Percentiles rank a stretch among this genome's conserved stretches.
Evolutionary conservation across 1,140 invertebrate genomes (phyloP).

Genomic region (Nylanderia fulva): DNA sequence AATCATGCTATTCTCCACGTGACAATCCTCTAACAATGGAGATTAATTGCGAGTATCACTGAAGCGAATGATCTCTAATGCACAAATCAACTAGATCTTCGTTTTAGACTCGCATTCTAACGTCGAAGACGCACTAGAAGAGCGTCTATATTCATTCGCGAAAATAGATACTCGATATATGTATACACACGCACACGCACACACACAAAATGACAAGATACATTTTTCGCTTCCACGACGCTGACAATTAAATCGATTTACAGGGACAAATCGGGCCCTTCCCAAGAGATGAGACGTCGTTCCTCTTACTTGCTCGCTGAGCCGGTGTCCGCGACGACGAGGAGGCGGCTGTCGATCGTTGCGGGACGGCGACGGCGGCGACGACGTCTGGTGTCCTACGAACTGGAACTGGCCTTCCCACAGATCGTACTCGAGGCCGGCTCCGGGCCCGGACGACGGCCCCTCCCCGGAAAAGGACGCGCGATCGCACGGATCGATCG

Average conservation of each 20-base stretch:
- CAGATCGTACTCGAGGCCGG: conserved; percentile 91
- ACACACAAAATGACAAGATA: no score
- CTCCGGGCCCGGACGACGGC: conserved; percentile 71
- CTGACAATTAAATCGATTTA: background rate
- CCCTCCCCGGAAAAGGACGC: conserved; percentile 63
- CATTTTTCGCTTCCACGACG: no score
- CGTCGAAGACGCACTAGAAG: background rate
- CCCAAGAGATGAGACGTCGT: background rate
- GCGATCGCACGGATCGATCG: conserved; percentile 53
- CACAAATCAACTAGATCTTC: background rate
- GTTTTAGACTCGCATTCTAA: background rate
- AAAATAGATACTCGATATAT: background rate
- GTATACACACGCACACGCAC: background rate
- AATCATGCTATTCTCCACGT: background rate
- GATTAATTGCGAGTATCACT: background rate
- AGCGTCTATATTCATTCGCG: background rate
- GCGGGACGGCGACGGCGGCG: background rate
- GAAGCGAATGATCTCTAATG: background rate
- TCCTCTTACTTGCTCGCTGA: conserved; percentile 79
- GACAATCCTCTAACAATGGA: background rate
- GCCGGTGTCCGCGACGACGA: conserved; percentile 64
- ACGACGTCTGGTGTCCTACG: conserved; percentile 85
- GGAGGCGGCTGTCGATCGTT: conserved; percentile 55
- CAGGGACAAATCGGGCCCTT: background rate
- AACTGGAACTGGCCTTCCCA: conserved; percentile 95